These are phyloP conservation scores for Epinephelus awoara DNA, from an alignment of 2,797 vertebrate species.

Conservation along the genomic window DNA sequence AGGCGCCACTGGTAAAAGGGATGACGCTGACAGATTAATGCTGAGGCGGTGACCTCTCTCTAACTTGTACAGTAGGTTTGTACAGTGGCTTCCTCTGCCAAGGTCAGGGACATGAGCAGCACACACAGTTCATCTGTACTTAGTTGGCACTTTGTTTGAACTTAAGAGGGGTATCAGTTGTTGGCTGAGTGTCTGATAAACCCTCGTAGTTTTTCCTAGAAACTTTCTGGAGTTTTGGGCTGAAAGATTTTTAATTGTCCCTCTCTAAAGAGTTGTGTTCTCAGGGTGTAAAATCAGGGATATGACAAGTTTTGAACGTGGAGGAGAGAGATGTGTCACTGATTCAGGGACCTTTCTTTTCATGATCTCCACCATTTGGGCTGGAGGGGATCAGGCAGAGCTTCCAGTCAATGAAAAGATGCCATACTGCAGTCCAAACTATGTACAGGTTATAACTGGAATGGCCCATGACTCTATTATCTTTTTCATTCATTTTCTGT, in stretches of 20 bases:
- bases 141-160: slow-evolving; percentile 31
- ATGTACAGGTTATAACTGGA: too few relatives aligned
- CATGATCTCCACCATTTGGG: too few relatives aligned
- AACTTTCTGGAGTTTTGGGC: neutral
- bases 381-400: neutral
- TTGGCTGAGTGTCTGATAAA: neutral
- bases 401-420: too few relatives aligned
- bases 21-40: slow-evolving; percentile 8
- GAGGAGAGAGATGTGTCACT: neutral
- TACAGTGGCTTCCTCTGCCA: slow-evolving; percentile 31
- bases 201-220: neutral
- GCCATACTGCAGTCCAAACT: too few relatives aligned
- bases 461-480: too few relatives aligned
- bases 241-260: neutral
- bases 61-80: slow-evolving; percentile 22
- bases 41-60: slow-evolving; percentile 36
- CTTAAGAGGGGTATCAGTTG: slow-evolving; percentile 5
- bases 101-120: slow-evolving; percentile 15
- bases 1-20: neutral
- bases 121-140: slow-evolving; percentile 4
- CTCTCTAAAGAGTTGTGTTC: neutral
- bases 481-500: too few relatives aligned
- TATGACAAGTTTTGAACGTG: neutral
- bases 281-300: neutral
- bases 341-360: too few relatives aligned